These are phyloP conservation scores for Baryphthengus martii DNA, from an alignment of 2,113 vertebrate species.

Conservation along the genomic window DNA sequence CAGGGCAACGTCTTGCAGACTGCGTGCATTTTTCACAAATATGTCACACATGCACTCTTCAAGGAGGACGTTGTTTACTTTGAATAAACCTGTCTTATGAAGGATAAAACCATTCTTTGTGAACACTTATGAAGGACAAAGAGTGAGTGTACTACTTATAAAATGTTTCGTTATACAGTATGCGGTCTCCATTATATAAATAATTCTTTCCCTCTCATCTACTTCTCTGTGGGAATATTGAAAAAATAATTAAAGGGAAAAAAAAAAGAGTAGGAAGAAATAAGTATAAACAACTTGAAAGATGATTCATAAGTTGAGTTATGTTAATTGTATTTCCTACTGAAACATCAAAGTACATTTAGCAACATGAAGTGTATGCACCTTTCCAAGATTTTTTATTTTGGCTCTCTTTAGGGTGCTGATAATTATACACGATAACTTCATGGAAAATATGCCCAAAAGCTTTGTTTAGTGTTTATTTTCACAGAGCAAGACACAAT, in stretches of 20 bases:
- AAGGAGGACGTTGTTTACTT: constrained; percentile 38
- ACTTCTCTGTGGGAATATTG: constrained; percentile 38
- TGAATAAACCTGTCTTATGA: constrained; percentile 26
- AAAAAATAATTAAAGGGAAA: constrained; percentile 45
- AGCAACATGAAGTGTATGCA: neutral
- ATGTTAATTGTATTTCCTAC: constrained; percentile 46
- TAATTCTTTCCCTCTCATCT: constrained; percentile 39
- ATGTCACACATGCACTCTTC: constrained; percentile 42
- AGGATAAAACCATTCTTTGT: constrained; percentile 52
- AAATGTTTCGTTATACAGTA: constrained; percentile 39
- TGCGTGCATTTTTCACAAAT: constrained; percentile 34
- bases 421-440: neutral
- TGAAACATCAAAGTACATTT: constrained; percentile 41
- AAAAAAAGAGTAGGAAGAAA: constrained; percentile 14
- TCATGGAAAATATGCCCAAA: constrained; percentile 12
- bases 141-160: constrained; percentile 39
- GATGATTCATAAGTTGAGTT: constrained; percentile 48
- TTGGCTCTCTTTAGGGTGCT: neutral
- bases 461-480: constrained; percentile 27
- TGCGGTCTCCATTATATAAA: constrained; percentile 51
- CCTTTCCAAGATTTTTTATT: constrained; percentile 35
- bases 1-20: neutral
- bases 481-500: neutral
- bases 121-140: constrained; percentile 44
- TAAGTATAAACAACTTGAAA: constrained; percentile 59